Evolutionary conservation across 2,888 invertebrate species (phyloP).

Genomic region (Melanostoma mellinum): DNA sequence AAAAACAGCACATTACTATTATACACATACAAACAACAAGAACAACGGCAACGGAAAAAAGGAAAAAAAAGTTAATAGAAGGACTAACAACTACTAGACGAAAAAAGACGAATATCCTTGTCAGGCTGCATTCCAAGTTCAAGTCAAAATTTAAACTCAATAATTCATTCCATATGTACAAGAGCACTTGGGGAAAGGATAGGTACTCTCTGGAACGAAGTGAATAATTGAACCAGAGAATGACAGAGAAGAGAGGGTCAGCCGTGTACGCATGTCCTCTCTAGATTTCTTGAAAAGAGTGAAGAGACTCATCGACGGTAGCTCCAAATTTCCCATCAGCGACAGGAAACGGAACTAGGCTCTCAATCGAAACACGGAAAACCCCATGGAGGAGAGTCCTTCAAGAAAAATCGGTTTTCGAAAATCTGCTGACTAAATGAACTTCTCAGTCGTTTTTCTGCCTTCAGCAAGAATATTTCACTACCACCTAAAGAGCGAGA

Average conservation of each 20-base stretch:
- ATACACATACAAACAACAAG: constrained; percentile 15
- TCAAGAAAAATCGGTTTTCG: constrained; percentile 26
- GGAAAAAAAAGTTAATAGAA: constrained; percentile 13
- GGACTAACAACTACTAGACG: constrained; percentile 33
- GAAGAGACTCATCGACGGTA: neutral
- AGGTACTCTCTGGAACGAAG: constrained; percentile 10
- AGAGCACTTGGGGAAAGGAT: constrained; percentile 5
- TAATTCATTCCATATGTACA: constrained; percentile 68
- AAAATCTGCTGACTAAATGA: constrained; percentile 65
- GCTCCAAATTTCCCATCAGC: constrained; percentile 21
- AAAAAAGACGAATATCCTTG: constrained; percentile 50
- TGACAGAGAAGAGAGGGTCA: constrained; percentile 12
- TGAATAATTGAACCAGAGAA: constrained; percentile 9
- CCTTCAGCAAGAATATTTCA: constrained; percentile 51
- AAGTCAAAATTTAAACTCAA: constrained; percentile 72
- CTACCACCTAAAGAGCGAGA: neutral
- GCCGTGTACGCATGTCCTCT: constrained; percentile 41
- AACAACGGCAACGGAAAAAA: neutral
- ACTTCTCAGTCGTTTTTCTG: constrained; percentile 58
- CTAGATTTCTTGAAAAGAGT: neutral
- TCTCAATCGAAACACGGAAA: neutral
- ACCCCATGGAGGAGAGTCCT: neutral
- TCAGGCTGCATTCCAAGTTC: constrained; percentile 69
- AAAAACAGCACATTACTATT: constrained; percentile 28
- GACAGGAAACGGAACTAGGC: constrained; percentile 28